Base-by-base conservation (phyloP, 2,113 vertebrate genomes). In the Ginglymostoma cirratum region DNA sequence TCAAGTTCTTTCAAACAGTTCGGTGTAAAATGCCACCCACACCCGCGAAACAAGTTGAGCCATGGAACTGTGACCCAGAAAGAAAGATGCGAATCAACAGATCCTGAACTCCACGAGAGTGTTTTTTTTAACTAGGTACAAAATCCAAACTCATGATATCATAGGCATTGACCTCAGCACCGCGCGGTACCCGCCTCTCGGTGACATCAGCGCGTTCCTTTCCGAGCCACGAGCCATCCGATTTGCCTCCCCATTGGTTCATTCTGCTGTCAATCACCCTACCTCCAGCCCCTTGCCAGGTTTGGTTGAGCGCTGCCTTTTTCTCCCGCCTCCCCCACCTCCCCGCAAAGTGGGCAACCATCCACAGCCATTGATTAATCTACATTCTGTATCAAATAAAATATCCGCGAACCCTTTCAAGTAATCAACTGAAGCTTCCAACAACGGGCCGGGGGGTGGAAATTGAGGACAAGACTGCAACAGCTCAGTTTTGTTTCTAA, bases 91-190 rank as follows among this genome's bases (percentile, higher is more conserved):
- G 14, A 80, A 3, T 2, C 76, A 17, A 70, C 15, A n/a, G 42
- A 4, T 5, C 78, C 30, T 34, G n/a, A n/a, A 38, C 61, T 38
- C 34, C 27, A 24, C 8, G 55, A 45, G 55, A 45, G 42, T 45
- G 55, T 55, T 6, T 8, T 7, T 19, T 34, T 66, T 23, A 66
- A 19, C 66, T 23, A 0, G 21, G 61, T 19, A 38, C n/a, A n/a
- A 38, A 92, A 92, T 65, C 89, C 89, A 92, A 65, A 66, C 89
- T n/a, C 55, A 66, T 92, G 89, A 92, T 19, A 34, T 92, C 89
- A 92, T 92, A 23, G 14, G 38, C 4, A 30, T 61, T 19, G 87
- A 55, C 87, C 52, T 55, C 34, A n/a, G 17, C 87, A 90, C 17
- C 61, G 30, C 5, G 52, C 30, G 34, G 55, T 55, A 55, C 89